A percentile compares a stretch with the other conserved stretches of the same genome.
Evolutionary conservation across 2,888 invertebrate genomes (phyloP).

Genomic region (Busseola fusca): DNA sequence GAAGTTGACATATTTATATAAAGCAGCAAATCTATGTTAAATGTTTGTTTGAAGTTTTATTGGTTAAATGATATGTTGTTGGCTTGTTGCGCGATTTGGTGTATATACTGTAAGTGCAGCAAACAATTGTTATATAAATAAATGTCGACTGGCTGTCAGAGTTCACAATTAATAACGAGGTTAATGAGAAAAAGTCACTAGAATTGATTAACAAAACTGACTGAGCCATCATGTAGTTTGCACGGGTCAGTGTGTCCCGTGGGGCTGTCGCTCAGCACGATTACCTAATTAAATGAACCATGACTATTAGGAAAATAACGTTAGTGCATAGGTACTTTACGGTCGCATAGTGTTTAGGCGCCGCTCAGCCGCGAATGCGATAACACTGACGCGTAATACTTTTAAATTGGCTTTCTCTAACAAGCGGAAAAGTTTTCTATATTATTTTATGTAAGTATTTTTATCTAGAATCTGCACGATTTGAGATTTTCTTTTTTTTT

Average conservation of each 20-base stretch:
- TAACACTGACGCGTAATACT: slow-evolving; percentile 16
- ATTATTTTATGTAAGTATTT: no score
- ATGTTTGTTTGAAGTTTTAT: no score
- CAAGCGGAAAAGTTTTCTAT: neutral
- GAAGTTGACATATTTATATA: no score
- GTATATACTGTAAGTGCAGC: no score
- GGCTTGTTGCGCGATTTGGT: no score
- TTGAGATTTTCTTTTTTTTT: no score
- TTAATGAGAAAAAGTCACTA: neutral
- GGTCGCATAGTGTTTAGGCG: neutral
- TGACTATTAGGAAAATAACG: neutral
- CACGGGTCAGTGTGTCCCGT: neutral
- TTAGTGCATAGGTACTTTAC: slow-evolving; percentile 5
- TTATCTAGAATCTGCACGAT: neutral
- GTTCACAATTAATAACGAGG: neutral
- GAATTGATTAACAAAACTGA: neutral
- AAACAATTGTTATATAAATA: no score
- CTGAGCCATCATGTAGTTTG: neutral
- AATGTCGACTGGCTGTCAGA: no score
- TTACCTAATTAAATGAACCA: neutral
- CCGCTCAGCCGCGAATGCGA: slow-evolving; percentile 9
- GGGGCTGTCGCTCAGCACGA: neutral
- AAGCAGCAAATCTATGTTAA: no score
- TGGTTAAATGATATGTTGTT: no score
- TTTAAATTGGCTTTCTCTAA: neutral